Percentiles rank a stretch among this genome's conserved stretches.
These are phyloP conservation scores for Idaea dimidiata DNA, from an alignment of 2,888 invertebrate genomes.

Conservation along the genomic window DNA sequence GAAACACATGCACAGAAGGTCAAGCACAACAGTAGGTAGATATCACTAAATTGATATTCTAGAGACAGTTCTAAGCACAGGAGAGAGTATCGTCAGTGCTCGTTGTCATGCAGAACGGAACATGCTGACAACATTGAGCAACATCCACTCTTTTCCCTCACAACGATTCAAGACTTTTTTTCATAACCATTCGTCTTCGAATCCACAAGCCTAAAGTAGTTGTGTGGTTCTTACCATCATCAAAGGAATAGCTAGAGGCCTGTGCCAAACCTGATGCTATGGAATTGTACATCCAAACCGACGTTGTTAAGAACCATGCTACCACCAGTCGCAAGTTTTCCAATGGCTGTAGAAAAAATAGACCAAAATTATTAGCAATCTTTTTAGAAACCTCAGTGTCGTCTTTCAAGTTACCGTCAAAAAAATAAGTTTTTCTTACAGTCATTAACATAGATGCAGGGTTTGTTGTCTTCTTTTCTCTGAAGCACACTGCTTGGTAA, in stretches of 20 bases:
- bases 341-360: constrained; percentile 72
- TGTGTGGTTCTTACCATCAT: constrained; percentile 59
- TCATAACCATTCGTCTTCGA: background rate
- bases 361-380: constrained; percentile 3
- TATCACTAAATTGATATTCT: constrained; percentile 23
- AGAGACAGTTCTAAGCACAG: constrained; percentile 29
- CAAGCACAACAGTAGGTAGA: constrained; percentile 20
- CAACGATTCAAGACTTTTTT: constrained; percentile 1
- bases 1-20: constrained; percentile 29
- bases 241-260: constrained; percentile 68
- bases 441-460: constrained; percentile 81
- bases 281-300: constrained; percentile 81
- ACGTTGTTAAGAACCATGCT: constrained; percentile 80
- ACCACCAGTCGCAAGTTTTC: constrained; percentile 78
- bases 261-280: constrained; percentile 72
- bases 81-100: constrained; percentile 34
- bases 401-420: background rate
- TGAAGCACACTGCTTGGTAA: constrained; percentile 94
- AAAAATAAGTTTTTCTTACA: constrained; percentile 59
- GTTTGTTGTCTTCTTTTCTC: constrained; percentile 83
- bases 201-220: background rate
- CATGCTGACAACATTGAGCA: constrained; percentile 71
- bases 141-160: constrained; percentile 37
- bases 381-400: no score
- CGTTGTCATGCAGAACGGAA: constrained; percentile 67